phyloP scores from a whole-genome alignment of 2,888 invertebrate species.

The Pammene fasciana region DNA sequence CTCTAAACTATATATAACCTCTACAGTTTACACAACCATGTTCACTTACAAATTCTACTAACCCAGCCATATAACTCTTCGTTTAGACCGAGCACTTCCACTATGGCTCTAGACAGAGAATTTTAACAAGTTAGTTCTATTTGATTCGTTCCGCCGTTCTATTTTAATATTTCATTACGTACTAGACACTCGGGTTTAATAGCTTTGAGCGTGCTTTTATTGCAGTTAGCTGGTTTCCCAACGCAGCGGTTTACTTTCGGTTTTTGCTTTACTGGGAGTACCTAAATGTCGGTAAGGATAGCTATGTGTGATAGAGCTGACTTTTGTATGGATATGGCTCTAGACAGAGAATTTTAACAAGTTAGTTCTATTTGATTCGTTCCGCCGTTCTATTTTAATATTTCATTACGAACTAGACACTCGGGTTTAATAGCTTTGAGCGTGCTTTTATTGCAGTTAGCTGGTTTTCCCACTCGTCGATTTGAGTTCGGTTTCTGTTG shows the following conservation, averaged over 20 bases:
- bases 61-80: too few relatives aligned
- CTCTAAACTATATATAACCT: too few relatives aligned
- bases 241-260: slow-evolving; percentile 45
- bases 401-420: slow-evolving; percentile 61
- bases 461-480: slow-evolving; percentile 47
- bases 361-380: slow-evolving; percentile 62
- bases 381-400: slow-evolving; percentile 62
- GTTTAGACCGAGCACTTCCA: slow-evolving; percentile 6
- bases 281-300: slow-evolving; percentile 16
- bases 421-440: slow-evolving; percentile 63
- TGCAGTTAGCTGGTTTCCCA: slow-evolving; percentile 55
- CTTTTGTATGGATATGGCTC: slow-evolving; percentile 2
- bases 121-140: slow-evolving; percentile 60
- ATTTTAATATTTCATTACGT: slow-evolving; percentile 67
- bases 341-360: slow-evolving; percentile 56
- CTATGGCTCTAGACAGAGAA: slow-evolving; percentile 46
- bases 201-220: slow-evolving; percentile 63
- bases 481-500: too few relatives aligned
- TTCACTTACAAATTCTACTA: too few relatives aligned
- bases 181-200: slow-evolving; percentile 61
- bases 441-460: slow-evolving; percentile 63
- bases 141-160: slow-evolving; percentile 59
- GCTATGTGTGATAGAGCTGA: too few relatives aligned
- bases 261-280: slow-evolving; percentile 5
- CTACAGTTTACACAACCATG: too few relatives aligned